Conservation (phyloP, 2,113 vertebrate genomes). For the Calcarius ornatus region DNA sequence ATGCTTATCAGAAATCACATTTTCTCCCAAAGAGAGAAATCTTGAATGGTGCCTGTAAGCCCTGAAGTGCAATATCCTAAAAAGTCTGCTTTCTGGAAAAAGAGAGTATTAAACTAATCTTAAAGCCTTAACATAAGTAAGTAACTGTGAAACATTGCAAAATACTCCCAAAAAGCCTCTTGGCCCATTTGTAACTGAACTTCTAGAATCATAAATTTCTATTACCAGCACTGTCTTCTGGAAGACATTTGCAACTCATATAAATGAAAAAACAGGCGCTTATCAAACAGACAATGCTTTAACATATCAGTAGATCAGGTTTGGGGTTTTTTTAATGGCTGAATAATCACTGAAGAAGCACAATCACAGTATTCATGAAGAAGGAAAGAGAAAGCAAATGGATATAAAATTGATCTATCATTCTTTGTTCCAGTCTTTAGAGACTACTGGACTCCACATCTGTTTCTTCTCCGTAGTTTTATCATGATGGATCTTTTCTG, state of each 20-base stretch:
- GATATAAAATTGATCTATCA: slow-evolving; percentile 4
- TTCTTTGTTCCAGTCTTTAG: slow-evolving; percentile 30
- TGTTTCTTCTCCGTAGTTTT: slow-evolving; percentile 44
- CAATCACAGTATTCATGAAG: slow-evolving; percentile 15
- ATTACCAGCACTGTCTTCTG: background rate
- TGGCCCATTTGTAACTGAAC: background rate
- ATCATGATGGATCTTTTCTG: slow-evolving; percentile 40
- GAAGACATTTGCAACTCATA: background rate
- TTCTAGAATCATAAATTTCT: background rate
- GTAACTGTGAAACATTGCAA: background rate
- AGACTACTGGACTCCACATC: slow-evolving; percentile 24
- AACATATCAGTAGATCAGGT: background rate
- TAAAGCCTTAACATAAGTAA: background rate
- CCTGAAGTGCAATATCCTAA: background rate
- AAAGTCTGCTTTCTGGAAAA: background rate
- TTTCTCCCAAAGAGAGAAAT: background rate
- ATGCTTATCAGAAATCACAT: background rate
- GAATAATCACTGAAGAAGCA: slow-evolving; percentile 11
- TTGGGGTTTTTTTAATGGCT: background rate
- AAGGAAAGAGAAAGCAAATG: slow-evolving; percentile 27
- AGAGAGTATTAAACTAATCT: background rate
- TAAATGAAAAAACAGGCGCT: background rate
- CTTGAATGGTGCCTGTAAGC: background rate
- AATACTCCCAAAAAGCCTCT: background rate
- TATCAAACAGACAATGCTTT: background rate